These are phyloP conservation scores for Oikopleura dioica DNA, from an alignment of 23 tunicate genomes.

Conservation along the genomic window DNA sequence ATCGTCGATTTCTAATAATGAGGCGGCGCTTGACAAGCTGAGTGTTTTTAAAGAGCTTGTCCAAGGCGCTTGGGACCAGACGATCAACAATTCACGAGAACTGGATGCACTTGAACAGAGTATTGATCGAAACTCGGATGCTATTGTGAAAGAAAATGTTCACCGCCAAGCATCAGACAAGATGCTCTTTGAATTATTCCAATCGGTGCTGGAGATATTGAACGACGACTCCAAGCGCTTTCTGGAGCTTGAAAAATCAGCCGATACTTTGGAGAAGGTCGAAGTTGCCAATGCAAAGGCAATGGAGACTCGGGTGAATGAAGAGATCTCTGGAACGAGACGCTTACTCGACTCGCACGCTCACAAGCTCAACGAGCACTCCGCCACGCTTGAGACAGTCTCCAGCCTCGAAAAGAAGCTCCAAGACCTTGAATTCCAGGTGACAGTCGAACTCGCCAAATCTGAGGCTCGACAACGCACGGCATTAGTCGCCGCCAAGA, in stretches of 20 bases:
- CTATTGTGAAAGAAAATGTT: neutral
- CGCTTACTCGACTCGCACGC: neutral
- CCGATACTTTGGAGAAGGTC: too few relatives aligned
- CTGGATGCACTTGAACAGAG: neutral
- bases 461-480: neutral
- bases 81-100: neutral
- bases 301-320: neutral
- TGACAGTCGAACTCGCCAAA: neutral
- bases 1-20: too few relatives aligned
- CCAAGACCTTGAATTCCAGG: neutral
- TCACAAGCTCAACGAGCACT: neutral
- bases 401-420: neutral
- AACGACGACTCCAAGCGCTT: neutral
- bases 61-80: neutral
- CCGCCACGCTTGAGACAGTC: neutral
- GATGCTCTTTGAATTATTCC: neutral
- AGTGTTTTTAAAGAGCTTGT: slow-evolving; percentile 9
- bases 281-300: neutral
- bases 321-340: neutral
- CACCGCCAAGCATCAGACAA: neutral
- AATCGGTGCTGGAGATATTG: neutral
- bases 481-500: neutral
- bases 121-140: neutral
- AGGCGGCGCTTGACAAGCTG: too few relatives aligned
- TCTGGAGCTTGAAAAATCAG: neutral